A percentile compares a stretch with the other conserved stretches of the same genome.
These are phyloP conservation scores for Pocillopora meandrina DNA, from an alignment of 92 coral and sea anemone species.

Conservation along the genomic window DNA sequence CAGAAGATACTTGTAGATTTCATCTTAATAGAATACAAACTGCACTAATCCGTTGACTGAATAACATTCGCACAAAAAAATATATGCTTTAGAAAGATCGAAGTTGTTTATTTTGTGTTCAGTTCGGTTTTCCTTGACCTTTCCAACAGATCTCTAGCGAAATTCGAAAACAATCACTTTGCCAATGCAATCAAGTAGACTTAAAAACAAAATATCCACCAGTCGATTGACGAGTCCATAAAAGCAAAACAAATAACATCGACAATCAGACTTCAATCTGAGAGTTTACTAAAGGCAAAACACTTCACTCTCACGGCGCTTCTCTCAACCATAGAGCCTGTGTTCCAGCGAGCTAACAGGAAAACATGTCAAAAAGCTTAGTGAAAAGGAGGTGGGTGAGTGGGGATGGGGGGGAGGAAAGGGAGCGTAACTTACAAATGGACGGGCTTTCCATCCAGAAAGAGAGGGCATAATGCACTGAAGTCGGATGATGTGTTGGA, in stretches of 20 bases:
- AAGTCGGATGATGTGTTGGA: too few relatives aligned
- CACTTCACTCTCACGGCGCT: too few relatives aligned
- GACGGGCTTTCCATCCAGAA: too few relatives aligned
- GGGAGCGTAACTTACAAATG: too few relatives aligned
- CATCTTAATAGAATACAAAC: background rate
- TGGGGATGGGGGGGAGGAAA: too few relatives aligned
- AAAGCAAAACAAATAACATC: background rate
- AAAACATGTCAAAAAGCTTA: too few relatives aligned
- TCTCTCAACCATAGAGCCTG: too few relatives aligned
- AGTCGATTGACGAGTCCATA: background rate
- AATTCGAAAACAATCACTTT: slow-evolving; percentile 16
- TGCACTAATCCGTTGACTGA: background rate
- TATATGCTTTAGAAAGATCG: background rate
- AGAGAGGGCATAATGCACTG: too few relatives aligned
- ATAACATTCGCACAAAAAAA: too few relatives aligned
- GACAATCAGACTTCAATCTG: background rate
- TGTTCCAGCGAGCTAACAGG: too few relatives aligned
- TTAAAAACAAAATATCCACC: background rate
- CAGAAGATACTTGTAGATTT: background rate
- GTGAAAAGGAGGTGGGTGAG: too few relatives aligned
- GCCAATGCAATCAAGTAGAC: slow-evolving; percentile 10
- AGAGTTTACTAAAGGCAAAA: too few relatives aligned
- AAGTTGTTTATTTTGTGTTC: background rate
- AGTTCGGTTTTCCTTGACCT: background rate
- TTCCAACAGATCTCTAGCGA: slow-evolving; percentile 3